Evolutionary conservation across 2,113 vertebrate species (phyloP).

Genomic region (Hymenochirus boettgeri): DNA sequence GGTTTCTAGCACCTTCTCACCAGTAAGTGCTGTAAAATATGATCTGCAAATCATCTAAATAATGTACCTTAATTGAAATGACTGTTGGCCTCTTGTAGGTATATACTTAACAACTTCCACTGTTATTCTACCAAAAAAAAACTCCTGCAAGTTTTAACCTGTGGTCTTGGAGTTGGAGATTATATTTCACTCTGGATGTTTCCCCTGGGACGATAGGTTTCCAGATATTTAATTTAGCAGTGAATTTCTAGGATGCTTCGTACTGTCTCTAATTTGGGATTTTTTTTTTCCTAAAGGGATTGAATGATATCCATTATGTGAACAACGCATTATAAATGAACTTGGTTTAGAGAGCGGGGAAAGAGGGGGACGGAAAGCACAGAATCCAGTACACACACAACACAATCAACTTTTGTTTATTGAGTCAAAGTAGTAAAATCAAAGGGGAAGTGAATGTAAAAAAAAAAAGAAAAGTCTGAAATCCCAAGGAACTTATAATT

Average conservation of each 20-base stretch:
- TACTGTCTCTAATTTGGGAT: constrained; percentile 18
- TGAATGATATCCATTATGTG: constrained; percentile 42
- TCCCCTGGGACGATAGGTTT: constrained; percentile 35
- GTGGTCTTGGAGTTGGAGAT: constrained; percentile 45
- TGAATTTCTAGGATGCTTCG: constrained; percentile 41
- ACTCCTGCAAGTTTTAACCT: constrained; percentile 42
- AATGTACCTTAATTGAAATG: neutral
- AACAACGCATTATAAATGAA: constrained; percentile 47
- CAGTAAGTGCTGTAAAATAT: neutral
- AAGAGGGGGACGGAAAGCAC: no score
- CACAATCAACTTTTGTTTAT: constrained; percentile 55
- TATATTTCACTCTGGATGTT: constrained; percentile 35
- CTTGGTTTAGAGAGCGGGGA: constrained; percentile 48
- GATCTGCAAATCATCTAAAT: neutral
- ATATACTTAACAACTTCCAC: constrained; percentile 37
- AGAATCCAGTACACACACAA: constrained; percentile 45
- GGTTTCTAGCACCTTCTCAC: neutral
- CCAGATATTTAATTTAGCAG: constrained; percentile 46
- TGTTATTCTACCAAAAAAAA: constrained; percentile 33
- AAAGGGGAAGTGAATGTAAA: constrained; percentile 40
- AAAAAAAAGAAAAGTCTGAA: constrained; percentile 44
- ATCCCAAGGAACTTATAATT: constrained; percentile 50
- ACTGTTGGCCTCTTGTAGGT: constrained; percentile 40
- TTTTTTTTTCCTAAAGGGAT: constrained; percentile 45
- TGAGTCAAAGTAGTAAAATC: constrained; percentile 51